Conservation (phyloP, 2,113 vertebrate species). For the Triplophysa tibetana region DNA sequence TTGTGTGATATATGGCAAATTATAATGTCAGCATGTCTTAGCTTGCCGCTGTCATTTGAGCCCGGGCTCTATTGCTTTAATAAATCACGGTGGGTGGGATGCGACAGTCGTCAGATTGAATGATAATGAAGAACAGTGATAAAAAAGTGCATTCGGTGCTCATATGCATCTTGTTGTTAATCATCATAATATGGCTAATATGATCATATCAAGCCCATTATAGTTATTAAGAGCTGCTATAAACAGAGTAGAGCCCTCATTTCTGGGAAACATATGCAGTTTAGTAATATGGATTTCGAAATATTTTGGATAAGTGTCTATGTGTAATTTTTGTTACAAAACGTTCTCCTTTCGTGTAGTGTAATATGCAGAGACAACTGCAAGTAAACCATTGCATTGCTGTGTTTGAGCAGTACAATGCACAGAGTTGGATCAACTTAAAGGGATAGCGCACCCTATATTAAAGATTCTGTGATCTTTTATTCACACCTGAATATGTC, state of each 20-base stretch:
- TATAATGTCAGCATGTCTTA: constrained; percentile 43
- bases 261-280: neutral
- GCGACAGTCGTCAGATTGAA: constrained; percentile 40
- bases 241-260: neutral
- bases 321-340: too few species aligned
- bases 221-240: neutral
- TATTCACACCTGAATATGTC: too few species aligned
- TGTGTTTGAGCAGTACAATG: too few species aligned
- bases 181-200: constrained; percentile 21
- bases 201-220: neutral
- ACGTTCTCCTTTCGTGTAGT: too few species aligned
- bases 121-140: constrained; percentile 15
- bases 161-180: constrained; percentile 33
- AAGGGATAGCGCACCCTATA: too few species aligned
- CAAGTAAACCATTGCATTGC: too few species aligned
- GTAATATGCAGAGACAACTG: too few species aligned
- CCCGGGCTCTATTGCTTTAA: constrained; percentile 18
- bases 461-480: too few species aligned
- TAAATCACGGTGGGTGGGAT: constrained; percentile 36
- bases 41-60: constrained; percentile 12
- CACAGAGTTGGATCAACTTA: too few species aligned
- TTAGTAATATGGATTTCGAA: neutral
- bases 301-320: too few species aligned
- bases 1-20: constrained; percentile 43
- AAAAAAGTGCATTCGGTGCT: constrained; percentile 8